phyloP scores from a whole-genome alignment of 2,113 vertebrate genomes.

The Ailuropoda melanoleuca region DNA sequence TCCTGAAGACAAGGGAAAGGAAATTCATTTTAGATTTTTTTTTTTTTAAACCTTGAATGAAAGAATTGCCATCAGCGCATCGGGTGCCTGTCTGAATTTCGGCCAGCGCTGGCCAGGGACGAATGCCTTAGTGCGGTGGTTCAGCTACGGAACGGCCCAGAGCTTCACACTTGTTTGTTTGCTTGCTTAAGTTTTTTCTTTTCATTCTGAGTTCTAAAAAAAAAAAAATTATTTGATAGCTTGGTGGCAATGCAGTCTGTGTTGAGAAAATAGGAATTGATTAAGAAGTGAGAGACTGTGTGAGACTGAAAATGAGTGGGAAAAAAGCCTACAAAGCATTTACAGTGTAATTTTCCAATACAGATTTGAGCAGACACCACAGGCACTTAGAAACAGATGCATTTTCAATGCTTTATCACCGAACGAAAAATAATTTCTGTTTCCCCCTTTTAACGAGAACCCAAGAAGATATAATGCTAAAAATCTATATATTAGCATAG shows the following conservation, averaged over 20 bases:
- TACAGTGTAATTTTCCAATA: conserved; percentile 69
- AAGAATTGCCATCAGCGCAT: background rate
- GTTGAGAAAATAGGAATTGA: conserved; percentile 73
- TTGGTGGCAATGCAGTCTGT: conserved; percentile 60
- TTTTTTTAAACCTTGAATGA: conserved; percentile 35
- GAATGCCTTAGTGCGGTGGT: background rate
- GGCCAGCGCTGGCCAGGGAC: background rate
- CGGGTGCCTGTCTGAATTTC: background rate
- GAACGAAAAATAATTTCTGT: conserved; percentile 57
- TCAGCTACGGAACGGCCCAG: background rate
- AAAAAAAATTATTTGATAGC: conserved; percentile 59
- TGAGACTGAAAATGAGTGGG: conserved; percentile 65
- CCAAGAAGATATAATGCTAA: conserved; percentile 32
- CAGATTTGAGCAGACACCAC: conserved; percentile 46
- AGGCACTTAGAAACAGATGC: conserved; percentile 63
- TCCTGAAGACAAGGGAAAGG: conserved; percentile 54
- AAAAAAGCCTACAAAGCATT: conserved; percentile 52
- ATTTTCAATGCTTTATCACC: conserved; percentile 51
- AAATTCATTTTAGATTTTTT: conserved; percentile 57
- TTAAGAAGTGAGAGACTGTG: conserved; percentile 70
- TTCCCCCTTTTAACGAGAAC: conserved; percentile 25
- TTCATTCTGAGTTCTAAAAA: conserved; percentile 58
- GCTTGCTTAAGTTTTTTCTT: background rate
- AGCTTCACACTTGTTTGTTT: conserved; percentile 40
- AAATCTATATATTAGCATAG: background rate